phyloP scores from a whole-genome alignment of 2,888 invertebrate genomes.

The Catocala sponsa region DNA sequence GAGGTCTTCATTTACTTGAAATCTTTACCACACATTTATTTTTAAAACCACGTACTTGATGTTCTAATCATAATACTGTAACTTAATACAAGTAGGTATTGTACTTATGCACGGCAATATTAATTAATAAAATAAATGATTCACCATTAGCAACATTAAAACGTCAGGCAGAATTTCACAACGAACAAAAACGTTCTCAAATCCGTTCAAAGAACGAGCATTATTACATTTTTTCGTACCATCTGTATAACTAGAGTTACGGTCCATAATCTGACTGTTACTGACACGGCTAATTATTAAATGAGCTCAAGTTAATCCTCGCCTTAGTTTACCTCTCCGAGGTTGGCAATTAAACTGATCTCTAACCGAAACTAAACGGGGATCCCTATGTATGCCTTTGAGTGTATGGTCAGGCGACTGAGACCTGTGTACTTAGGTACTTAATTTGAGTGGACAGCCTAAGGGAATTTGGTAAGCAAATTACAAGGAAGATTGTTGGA shows the following conservation, averaged over 20 bases:
- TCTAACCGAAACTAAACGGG: slow-evolving; percentile 50
- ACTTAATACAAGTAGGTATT: no score
- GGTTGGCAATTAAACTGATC: slow-evolving; percentile 55
- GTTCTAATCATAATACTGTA: no score
- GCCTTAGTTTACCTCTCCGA: slow-evolving; percentile 23
- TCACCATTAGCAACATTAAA: no score
- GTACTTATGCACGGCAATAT: no score
- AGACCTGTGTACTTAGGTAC: slow-evolving; percentile 44
- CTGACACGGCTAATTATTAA: slow-evolving; percentile 58
- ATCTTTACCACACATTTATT: no score
- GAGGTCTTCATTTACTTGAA: no score
- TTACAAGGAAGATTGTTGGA: slow-evolving; percentile 18
- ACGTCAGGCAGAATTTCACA: no score
- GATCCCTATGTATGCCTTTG: slow-evolving; percentile 40
- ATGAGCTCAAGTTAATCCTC: slow-evolving; percentile 61
- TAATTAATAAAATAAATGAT: no score
- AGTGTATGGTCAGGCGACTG: slow-evolving; percentile 31
- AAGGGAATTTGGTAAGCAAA: slow-evolving; percentile 44
- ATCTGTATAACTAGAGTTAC: slow-evolving; percentile 23
- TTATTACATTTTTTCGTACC: slow-evolving; percentile 23
- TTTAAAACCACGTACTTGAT: no score
- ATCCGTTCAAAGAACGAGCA: slow-evolving; percentile 12
- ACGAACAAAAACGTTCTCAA: not conserved
- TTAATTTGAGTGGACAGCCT: slow-evolving; percentile 48
- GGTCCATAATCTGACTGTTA: slow-evolving; percentile 45